Evolutionary conservation across 2,888 invertebrate species (phyloP), one percentile per base, ranked within the genome.

Genomic region (Callinectes sapidus): DNA sequence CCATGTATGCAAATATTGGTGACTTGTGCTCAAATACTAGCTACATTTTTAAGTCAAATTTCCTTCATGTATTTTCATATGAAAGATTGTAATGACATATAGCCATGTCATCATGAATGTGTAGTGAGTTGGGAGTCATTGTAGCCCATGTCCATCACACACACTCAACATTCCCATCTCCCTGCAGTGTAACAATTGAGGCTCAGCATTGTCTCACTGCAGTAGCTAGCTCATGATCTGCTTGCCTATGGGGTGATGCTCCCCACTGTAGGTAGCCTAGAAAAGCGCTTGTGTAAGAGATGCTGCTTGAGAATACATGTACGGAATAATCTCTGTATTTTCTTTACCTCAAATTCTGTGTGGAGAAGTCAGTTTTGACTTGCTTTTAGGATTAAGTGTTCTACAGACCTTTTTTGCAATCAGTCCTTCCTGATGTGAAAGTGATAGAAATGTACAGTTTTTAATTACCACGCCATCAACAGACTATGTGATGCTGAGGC

Each of bases 1-100:
- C 81, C 81, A 81, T 35, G 81, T 81, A 81, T 81, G 81, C 81
- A 81, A 81, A 81, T 35, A 81, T 81, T 81, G 81, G 81, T 81
- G 35, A 81, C 81, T 23, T 61, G 35, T 81, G 81, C 81, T 81
- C 81, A 81, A 81, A 35, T 81, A 81, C 13, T 81, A 81, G 81
- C 81, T 81, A 81, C 81, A 81, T 81, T 81, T 71, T 13, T 81
- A 81, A 81, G 81, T 81, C 71, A 77, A 81, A 81, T 81, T 32
- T 81, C 35, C 81, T 81, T 32, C 35, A 32, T 81, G 35, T 81
- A 81, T 81, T 81, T 81, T 81, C 81, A 81, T 81, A 81, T 35
- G 81, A 13, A 35, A 81, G 81, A 35, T 2, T 28, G 28, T 35
- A 81, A 81, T 81, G 81, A 81, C 35, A 35, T 35, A 13, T 35